Conservation (phyloP, 1,140 invertebrate species). For the Drosophila pectinifera region DNA sequence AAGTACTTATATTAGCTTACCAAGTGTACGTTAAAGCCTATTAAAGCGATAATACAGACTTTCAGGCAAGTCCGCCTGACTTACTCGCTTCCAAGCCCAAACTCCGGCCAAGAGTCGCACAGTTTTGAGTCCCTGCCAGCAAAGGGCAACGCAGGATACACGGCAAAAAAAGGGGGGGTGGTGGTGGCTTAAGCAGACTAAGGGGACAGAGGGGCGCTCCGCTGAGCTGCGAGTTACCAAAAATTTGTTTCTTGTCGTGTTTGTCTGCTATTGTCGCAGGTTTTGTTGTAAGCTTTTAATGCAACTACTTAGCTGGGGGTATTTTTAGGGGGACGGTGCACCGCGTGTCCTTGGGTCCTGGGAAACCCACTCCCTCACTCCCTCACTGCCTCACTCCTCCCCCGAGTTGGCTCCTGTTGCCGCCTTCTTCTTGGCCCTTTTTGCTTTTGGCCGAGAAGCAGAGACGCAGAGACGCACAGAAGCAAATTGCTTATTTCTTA, state of each 20-base stretch:
- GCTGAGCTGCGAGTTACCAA: slow-evolving; percentile 13
- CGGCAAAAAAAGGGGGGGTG: background rate
- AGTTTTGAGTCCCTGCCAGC: slow-evolving; percentile 65
- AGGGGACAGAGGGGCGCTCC: slow-evolving; percentile 4
- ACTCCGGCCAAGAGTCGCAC: slow-evolving; percentile 18
- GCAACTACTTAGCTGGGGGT: slow-evolving; percentile 72
- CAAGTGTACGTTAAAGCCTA: background rate
- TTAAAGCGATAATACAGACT: slow-evolving; percentile 12
- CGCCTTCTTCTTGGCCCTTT: slow-evolving; percentile 39
- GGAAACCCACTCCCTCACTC: slow-evolving; percentile 16
- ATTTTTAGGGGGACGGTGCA: background rate
- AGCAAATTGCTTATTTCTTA: slow-evolving; percentile 81
- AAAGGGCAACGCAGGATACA: slow-evolving; percentile 20
- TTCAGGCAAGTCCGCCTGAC: slow-evolving; percentile 21
- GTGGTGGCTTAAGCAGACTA: slow-evolving; percentile 3
- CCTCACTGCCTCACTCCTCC: slow-evolving; percentile 37
- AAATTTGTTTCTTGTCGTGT: slow-evolving; percentile 70
- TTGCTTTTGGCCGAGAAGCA: slow-evolving; percentile 43
- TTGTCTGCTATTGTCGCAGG: slow-evolving; percentile 48
- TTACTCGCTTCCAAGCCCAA: slow-evolving; percentile 15
- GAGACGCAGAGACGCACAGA: slow-evolving; percentile 37
- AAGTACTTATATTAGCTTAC: background rate
- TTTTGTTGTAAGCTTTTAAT: slow-evolving; percentile 73
- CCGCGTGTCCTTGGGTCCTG: slow-evolving; percentile 65
- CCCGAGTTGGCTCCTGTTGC: slow-evolving; percentile 51